Evolutionary conservation across 2,888 invertebrate genomes (phyloP).

Genomic region (Ligdia adustata): DNA sequence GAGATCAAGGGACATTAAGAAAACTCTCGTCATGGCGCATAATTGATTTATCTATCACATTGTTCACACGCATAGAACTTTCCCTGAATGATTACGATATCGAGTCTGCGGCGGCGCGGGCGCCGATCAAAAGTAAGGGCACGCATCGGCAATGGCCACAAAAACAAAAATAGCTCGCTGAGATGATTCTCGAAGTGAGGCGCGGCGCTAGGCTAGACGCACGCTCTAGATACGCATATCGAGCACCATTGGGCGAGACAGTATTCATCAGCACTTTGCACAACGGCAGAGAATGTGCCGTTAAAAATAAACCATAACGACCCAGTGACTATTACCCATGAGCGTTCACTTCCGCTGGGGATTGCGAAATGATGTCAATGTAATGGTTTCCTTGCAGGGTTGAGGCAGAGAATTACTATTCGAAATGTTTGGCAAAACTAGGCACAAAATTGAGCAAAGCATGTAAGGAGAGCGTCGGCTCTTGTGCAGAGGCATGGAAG

Average conservation of each 20-base stretch:
- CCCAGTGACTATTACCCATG: conserved; percentile 42
- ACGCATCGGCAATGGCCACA: conserved; percentile 61
- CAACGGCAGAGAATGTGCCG: conserved; percentile 41
- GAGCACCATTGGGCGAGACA: conserved; percentile 48
- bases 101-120: conserved; percentile 31
- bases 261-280: conserved; percentile 48
- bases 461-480: conserved; percentile 90
- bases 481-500: conserved; percentile 95
- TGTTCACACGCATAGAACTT: conserved; percentile 45
- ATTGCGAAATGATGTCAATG: conserved; percentile 26
- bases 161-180: conserved; percentile 65
- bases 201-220: conserved; percentile 59
- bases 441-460: conserved; percentile 93
- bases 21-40: conserved; percentile 44
- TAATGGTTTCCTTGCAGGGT: conserved; percentile 85
- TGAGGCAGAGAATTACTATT: conserved; percentile 95
- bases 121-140: conserved; percentile 55
- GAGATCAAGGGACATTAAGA: conserved; percentile 42
- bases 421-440: conserved; percentile 94
- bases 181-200: conserved; percentile 68
- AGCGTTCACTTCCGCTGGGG: conserved; percentile 35
- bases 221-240: conserved; percentile 50
- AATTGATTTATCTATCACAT: conserved; percentile 43
- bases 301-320: conserved; percentile 47
- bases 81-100: conserved; percentile 38